phyloP scores from a whole-genome alignment of 1,140 invertebrate genomes.

The Zaprionus capensis region DNA sequence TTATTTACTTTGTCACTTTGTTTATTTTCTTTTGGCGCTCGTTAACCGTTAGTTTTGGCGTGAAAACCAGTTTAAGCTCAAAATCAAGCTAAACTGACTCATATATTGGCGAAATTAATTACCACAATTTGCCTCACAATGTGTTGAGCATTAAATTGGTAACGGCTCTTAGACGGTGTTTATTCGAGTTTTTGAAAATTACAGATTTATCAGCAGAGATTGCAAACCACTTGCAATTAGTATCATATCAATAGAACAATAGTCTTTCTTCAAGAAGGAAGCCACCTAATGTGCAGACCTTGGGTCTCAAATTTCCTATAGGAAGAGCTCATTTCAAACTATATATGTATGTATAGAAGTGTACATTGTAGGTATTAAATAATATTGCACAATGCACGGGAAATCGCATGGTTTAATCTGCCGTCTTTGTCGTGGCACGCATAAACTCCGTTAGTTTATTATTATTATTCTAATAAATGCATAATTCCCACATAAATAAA shows the following conservation, averaged over 20 bases:
- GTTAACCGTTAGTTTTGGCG: conserved; percentile 54
- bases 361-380: neutral
- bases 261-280: neutral
- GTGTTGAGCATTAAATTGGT: conserved; percentile 57
- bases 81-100: conserved; percentile 29
- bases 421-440: conserved; percentile 62
- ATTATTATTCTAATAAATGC: conserved; percentile 78
- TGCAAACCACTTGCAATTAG: neutral
- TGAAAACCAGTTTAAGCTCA: conserved; percentile 50
- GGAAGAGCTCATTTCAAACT: neutral
- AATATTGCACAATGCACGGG: conserved; percentile 52
- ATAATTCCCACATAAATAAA: conserved; percentile 75
- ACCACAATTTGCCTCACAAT: conserved; percentile 63
- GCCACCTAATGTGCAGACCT: neutral
- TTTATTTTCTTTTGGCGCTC: conserved; percentile 14
- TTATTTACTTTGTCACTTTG: conserved; percentile 17
- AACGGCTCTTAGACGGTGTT: conserved; percentile 41
- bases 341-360: neutral
- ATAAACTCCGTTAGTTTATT: conserved; percentile 73
- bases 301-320: neutral
- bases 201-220: neutral
- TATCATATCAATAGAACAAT: neutral
- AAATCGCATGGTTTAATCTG: conserved; percentile 61
- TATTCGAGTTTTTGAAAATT: conserved; percentile 19
- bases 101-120: conserved; percentile 62